phyloP scores from a whole-genome alignment of 2,113 vertebrate genomes.

The Progne subis region DNA sequence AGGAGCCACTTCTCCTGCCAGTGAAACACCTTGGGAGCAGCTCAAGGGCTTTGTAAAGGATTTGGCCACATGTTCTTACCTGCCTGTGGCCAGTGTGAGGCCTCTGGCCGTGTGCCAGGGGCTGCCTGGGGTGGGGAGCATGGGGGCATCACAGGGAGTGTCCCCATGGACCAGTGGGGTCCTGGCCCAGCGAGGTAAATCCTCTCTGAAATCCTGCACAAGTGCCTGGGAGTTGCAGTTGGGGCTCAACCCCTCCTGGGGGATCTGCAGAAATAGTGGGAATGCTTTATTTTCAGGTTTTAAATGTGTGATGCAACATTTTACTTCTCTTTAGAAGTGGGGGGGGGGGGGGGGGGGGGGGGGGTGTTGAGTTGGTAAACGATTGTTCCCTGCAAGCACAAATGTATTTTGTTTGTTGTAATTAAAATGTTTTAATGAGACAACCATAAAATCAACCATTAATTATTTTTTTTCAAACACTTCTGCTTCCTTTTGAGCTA shows the following conservation, averaged over 20 bases:
- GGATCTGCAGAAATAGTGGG: not conserved
- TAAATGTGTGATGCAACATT: not conserved
- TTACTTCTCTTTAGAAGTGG: not conserved
- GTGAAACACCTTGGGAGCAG: not conserved
- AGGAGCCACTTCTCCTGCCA: not conserved
- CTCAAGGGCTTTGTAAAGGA: not conserved
- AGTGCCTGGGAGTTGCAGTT: not conserved
- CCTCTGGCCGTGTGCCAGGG: accelerated
- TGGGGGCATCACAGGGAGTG: not conserved
- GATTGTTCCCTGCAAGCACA: slow-evolving; percentile 67
- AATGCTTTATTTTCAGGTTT: slow-evolving; percentile 41
- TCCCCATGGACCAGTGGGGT: not conserved
- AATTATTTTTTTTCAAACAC: slow-evolving; percentile 94
- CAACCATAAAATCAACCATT: slow-evolving; percentile 97
- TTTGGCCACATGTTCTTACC: not conserved
- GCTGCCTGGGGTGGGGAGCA: not conserved
- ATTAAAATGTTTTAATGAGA: slow-evolving; percentile 99
- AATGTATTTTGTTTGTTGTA: slow-evolving; percentile 88
- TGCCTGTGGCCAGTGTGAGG: not conserved
- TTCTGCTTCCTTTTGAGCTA: slow-evolving; percentile 85
- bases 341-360: not conserved
- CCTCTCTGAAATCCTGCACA: not conserved
- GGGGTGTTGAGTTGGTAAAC: slow-evolving; percentile 40
- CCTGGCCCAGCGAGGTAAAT: not conserved
- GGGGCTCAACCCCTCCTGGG: not conserved